Conservation (phyloP, 2,888 invertebrate genomes). For the Cynaeus angustus region DNA sequence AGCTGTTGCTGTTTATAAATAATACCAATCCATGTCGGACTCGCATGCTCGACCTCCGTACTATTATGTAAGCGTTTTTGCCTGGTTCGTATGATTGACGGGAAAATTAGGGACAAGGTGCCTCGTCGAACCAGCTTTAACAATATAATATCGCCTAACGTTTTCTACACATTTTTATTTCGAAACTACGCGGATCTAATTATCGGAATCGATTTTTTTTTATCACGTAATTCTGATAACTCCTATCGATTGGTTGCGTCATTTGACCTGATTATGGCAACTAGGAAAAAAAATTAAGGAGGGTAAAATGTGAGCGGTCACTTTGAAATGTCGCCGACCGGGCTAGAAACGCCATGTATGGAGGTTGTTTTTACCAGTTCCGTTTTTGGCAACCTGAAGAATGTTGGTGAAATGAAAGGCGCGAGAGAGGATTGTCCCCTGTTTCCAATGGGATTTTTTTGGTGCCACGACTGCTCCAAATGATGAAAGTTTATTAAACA, state of each 20-base stretch:
- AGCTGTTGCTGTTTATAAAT: conserved; percentile 40
- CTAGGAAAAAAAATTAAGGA: neutral
- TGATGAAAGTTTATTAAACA: too few relatives aligned
- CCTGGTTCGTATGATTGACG: conserved; percentile 35
- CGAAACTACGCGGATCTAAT: neutral
- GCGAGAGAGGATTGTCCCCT: conserved; percentile 1
- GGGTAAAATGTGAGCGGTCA: conserved; percentile 9
- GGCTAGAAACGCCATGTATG: conserved; percentile 19
- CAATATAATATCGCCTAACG: conserved; percentile 11
- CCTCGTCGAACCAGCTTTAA: conserved; percentile 7
- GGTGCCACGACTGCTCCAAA: too few relatives aligned
- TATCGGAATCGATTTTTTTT: conserved; percentile 2
- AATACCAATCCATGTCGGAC: conserved; percentile 20
- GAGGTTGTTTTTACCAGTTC: conserved; percentile 32
- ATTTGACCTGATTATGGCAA: conserved; percentile 18
- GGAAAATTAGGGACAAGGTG: conserved; percentile 43
- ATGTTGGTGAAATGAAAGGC: conserved; percentile 17
- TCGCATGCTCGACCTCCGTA: conserved; percentile 22
- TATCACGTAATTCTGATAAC: conserved; percentile 1
- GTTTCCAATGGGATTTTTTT: neutral
- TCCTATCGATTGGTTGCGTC: conserved; percentile 17
- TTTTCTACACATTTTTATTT: neutral
- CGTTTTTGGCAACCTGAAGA: conserved; percentile 30
- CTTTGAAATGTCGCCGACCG: conserved; percentile 1
- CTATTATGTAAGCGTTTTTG: conserved; percentile 29